Evolutionary conservation across 2,888 invertebrate genomes (phyloP), one percentile per base, ranked within the genome.

Genomic region (Blomia tropicalis): DNA sequence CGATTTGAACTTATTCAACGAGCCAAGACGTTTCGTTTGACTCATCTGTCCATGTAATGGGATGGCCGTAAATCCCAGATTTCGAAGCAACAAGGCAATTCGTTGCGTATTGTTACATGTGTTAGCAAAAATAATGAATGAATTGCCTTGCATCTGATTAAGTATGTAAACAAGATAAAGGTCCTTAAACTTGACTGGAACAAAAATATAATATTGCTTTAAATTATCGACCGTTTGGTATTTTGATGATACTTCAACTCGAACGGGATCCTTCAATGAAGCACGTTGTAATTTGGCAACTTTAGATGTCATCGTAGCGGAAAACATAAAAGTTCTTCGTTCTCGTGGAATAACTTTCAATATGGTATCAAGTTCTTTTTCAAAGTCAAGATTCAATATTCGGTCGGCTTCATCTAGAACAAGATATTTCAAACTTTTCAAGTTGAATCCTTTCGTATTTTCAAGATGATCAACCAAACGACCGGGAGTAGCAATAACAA

Each of bases 31-130:
- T 72, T 95, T 95, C 72, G 92, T 89, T 75, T 98, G 98, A 17
- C 88, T 85, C 92, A 99, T 93, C 77, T 98, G 93, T 0, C 98
- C 98, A 74, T 99, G 92, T n/a, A 98, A 78, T 1, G 98, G 95
- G 56, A 98, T 88, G 0, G 95, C 96, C 1, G 85, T 83, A 65
- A 96, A 80, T 5, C 96, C 95, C 14, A 98, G 79, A 72, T 87
- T 86, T 56, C 95, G 79, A 64, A 98, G 77, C 75, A 96, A 80
- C 41, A 95, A 76, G 0, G 95, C 91, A 0, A 86, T 83, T 64
- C 90, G 81, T 66, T 92, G 82, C 0, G 95, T 90, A 71, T 87
- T 86, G 64, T 85, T 88, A 73, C 96, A 96, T 0, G 96, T 98
- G 47, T 86, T 81, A 73, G 92, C 93, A 75, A 98, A 98, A 69